A percentile compares a stretch with the other conserved stretches of the same genome.
phyloP scores from a whole-genome alignment of 2,113 vertebrate genomes.

The Cnemophilus loriae region DNA sequence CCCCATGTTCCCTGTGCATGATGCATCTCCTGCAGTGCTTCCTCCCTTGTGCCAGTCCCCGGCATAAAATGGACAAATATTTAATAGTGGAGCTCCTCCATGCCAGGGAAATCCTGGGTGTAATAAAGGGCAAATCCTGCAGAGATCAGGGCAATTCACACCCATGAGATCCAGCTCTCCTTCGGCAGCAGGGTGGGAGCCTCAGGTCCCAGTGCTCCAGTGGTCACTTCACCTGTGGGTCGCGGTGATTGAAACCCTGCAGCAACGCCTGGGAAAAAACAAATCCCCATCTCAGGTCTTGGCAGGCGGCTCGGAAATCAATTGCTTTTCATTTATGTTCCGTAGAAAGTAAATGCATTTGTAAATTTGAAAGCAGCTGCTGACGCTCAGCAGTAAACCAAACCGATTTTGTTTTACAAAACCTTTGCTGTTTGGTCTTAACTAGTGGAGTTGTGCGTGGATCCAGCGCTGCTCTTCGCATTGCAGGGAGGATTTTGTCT shows the following conservation, averaged over 20 bases:
- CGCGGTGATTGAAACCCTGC: accelerated
- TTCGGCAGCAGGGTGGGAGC: not conserved
- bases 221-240: not conserved
- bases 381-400: slow-evolving; percentile 38
- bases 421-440: slow-evolving; percentile 39
- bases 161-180: not conserved
- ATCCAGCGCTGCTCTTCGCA: not conserved
- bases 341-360: not conserved
- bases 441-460: not conserved
- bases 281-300: not conserved
- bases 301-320: not conserved
- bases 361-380: slow-evolving; percentile 50
- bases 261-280: not conserved
- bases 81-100: not conserved
- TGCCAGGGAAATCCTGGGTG: not conserved
- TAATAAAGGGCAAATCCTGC: not conserved
- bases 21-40: not conserved
- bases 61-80: not conserved
- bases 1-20: accelerated
- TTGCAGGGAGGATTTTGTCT: slow-evolving; percentile 47
- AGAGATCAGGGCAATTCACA: not conserved
- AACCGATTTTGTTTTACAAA: slow-evolving; percentile 33
- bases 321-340: slow-evolving; percentile 26
- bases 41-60: not conserved
- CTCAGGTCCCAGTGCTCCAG: not conserved